Conservation (phyloP, 2,113 vertebrate genomes). For the western clawed frog (Xenopus tropicalis) region UCB_Xtro_10.0 CM004443.2:195361501-195362000, state of each 20-base stretch:
- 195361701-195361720: background rate
- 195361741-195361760: background rate
- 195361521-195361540: too few species aligned
- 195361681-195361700: too few species aligned
- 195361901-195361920: conserved; percentile 7
- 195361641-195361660: too few species aligned
- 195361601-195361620: too few species aligned
- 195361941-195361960: background rate
- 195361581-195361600: too few species aligned
- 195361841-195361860: background rate
- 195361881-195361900: conserved; percentile 23
- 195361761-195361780: conserved; percentile 30
- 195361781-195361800: conserved; percentile 7
- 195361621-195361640: too few species aligned
- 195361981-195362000: background rate
- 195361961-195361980: conserved; percentile 12
- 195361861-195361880: conserved; percentile 8
- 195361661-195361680: too few species aligned
- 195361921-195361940: conserved; percentile 16
- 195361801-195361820: conserved; percentile 37
- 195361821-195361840: conserved; percentile 1
- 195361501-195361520: too few species aligned
- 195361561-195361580: too few species aligned
- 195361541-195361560: too few species aligned
- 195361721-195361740: background rate